Percentiles rank a stretch among this genome's conserved stretches.
Conservation (phyloP, 2,797 vertebrate species). For the Basileuterus tristriatus region DNA sequence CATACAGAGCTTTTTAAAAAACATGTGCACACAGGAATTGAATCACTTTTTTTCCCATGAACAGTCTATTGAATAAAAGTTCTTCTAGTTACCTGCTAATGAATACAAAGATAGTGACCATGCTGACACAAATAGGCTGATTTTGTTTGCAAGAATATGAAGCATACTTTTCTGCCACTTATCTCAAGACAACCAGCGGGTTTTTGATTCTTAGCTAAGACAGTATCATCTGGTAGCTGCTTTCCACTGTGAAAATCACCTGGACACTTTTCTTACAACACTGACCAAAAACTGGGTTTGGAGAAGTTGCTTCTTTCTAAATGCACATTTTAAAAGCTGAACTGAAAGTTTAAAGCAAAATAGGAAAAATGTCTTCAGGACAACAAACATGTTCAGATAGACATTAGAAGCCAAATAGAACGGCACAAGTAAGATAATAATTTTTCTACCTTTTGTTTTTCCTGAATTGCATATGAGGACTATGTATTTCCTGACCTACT, state of each 20-base stretch:
- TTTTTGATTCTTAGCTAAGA: not conserved
- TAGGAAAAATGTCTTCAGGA: not conserved
- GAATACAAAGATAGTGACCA: not conserved
- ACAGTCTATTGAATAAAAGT: not conserved
- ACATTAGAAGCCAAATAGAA: not conserved
- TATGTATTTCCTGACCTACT: not conserved
- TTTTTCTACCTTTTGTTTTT: not conserved
- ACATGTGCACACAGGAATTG: not conserved
- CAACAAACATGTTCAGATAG: not conserved
- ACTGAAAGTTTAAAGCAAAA: not conserved
- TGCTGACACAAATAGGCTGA: not conserved
- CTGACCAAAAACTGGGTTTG: not conserved
- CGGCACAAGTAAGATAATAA: not conserved
- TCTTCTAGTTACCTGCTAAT: not conserved
- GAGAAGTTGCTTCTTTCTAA: not conserved
- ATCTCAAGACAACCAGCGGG: not conserved
- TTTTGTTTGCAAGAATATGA: not conserved
- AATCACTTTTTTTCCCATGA: not conserved
- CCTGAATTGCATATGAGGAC: not conserved
- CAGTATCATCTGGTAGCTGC: not conserved
- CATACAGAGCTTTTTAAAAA: slow-evolving; percentile 16
- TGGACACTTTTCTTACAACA: not conserved
- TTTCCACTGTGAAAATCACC: not conserved
- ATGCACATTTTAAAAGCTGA: not conserved
- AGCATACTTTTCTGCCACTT: not conserved